These are phyloP conservation scores for Acanthiza pusilla DNA, from an alignment of 2,797 vertebrate genomes.

Conservation along the genomic window DNA sequence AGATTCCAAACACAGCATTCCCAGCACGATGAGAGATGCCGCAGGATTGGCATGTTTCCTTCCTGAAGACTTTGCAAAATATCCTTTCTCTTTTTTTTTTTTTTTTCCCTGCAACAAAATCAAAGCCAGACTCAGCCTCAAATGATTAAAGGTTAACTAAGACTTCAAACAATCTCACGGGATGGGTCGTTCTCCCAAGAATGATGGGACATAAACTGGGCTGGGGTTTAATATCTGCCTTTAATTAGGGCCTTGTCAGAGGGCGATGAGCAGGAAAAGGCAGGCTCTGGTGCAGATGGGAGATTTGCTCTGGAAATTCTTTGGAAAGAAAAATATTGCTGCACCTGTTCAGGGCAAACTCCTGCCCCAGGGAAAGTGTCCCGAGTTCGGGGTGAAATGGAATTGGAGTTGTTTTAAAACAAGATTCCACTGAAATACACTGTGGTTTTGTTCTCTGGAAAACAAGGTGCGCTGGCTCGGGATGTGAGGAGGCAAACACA, in stretches of 20 bases:
- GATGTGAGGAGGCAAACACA: neutral
- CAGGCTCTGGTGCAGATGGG: conserved; percentile 19
- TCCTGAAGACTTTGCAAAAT: neutral
- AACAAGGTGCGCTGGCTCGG: conserved; percentile 5
- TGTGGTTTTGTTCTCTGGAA: neutral
- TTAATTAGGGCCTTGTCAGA: neutral
- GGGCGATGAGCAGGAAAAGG: neutral
- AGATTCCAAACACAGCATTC: neutral
- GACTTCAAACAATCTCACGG: conserved; percentile 27
- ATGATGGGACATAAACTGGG: neutral
- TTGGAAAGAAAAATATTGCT: neutral
- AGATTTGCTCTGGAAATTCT: neutral
- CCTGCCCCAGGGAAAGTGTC: neutral
- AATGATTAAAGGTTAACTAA: conserved; percentile 50
- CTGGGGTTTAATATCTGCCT: neutral
- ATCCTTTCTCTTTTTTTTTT: neutral
- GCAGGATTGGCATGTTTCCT: neutral
- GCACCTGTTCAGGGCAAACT: conserved; percentile 36
- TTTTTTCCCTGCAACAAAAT: neutral
- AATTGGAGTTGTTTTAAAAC: conserved; percentile 32
- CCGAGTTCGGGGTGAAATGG: neutral
- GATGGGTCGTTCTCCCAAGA: neutral
- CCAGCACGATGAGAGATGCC: neutral
- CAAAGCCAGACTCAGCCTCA: conserved; percentile 19
- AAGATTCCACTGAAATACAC: neutral